Base-by-base conservation (phyloP, 2,888 invertebrate species). In the Anagyrus pseudococci region DNA sequence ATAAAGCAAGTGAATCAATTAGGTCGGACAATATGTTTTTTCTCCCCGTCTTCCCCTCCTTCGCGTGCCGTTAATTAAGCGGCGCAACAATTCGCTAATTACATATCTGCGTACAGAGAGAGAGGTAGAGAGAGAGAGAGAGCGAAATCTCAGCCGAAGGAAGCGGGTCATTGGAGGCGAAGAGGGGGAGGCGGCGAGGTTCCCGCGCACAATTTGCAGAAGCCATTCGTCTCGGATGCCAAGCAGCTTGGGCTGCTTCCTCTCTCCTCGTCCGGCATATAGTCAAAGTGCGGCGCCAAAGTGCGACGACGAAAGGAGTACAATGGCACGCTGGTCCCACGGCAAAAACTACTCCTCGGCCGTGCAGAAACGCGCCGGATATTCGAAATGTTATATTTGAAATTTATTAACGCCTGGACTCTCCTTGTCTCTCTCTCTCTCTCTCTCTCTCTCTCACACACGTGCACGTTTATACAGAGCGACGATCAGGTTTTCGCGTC, bases 301-400 rank as follows among this genome's bases (percentile, higher is more conserved):
- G 13, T 17, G 29, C 26, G 26, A 48, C n/a, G n/a, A n/a, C n/a
- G n/a, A n/a, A n/a, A n/a, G n/a, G n/a, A n/a, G n/a, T n/a, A n/a
- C 48, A 48, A 48, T 48, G 48, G 43, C 47, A 13, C 64, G 48
- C 64, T 55, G 55, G 29, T 60, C 48, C n/a, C n/a, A n/a, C n/a
- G n/a, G n/a, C n/a, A 50, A 62, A 56, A n/a, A n/a, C n/a, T n/a
- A n/a, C n/a, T n/a, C n/a, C n/a, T n/a, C 63, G 64, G 62, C 65
- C 64, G 66, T 66, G 61, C 67, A 67, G 62, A 69, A 67, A 66
- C 67, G 57, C 61, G n/a, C n/a, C n/a, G n/a, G n/a, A n/a, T n/a
- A 73, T 74, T 73, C 71, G 76, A 77, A 77, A 78, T 78, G 77
- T 78, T 77, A 79, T 79, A 78, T 79, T 75, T 75, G 76, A 79